A percentile compares a stretch with the other conserved stretches of the same genome.
Conservation (phyloP, 1,140 invertebrate genomes). For the Brachystomella parvula region DNA sequence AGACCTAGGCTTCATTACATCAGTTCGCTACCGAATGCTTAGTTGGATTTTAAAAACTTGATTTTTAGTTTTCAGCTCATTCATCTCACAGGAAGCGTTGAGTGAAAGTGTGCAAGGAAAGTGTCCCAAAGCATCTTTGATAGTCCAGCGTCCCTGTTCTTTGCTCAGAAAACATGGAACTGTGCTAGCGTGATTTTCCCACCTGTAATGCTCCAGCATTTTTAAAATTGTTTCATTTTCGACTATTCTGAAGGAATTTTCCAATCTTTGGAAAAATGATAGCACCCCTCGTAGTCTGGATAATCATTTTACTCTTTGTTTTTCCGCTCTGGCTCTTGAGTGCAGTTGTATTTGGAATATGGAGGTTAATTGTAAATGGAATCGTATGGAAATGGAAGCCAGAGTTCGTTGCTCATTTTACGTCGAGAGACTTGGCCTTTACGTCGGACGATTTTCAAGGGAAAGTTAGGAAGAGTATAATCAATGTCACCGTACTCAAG, state of each 20-base stretch:
- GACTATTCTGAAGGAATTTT: neutral
- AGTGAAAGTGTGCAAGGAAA: neutral
- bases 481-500: slow-evolving; percentile 21
- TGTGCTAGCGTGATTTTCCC: neutral
- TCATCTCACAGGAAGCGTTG: neutral
- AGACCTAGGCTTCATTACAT: too few relatives aligned
- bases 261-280: slow-evolving; percentile 7
- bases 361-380: slow-evolving; percentile 30
- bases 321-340: slow-evolving; percentile 25
- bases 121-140: too few relatives aligned
- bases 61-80: too few relatives aligned
- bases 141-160: too few relatives aligned
- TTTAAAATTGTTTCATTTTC: neutral
- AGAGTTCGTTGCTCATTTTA: slow-evolving; percentile 25
- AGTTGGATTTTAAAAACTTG: too few relatives aligned
- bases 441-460: slow-evolving; percentile 32
- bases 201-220: neutral
- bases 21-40: too few relatives aligned
- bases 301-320: slow-evolving; percentile 29
- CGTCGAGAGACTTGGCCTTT: slow-evolving; percentile 34
- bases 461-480: slow-evolving; percentile 31
- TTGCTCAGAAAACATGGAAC: too few relatives aligned
- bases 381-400: slow-evolving; percentile 11
- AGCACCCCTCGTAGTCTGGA: slow-evolving; percentile 32
- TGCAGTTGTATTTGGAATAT: slow-evolving; percentile 21